Percentiles rank a stretch among this genome's conserved stretches.
Evolutionary conservation across 1,140 invertebrate species (phyloP).

Genomic region (Melipona quadrifasciata): DNA sequence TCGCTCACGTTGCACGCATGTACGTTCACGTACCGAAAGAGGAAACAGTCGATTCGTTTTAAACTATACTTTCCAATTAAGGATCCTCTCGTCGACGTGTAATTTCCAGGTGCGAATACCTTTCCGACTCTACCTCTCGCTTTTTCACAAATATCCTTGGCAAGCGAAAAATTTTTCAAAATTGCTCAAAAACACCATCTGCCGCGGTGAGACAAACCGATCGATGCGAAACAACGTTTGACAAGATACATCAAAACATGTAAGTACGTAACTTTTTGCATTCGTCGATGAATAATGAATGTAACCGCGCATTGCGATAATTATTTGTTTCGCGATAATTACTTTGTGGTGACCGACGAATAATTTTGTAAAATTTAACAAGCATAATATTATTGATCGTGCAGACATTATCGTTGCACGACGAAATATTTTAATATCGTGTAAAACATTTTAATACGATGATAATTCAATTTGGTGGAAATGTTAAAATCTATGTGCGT

Average conservation of each 20-base stretch:
- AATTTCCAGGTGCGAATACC: background rate
- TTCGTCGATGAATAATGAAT: background rate
- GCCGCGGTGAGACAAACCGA: background rate
- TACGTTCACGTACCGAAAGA: background rate
- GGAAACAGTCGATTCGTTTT: background rate
- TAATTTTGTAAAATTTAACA: background rate
- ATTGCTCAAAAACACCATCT: no score
- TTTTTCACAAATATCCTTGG: background rate
- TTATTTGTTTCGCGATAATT: background rate
- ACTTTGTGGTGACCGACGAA: background rate
- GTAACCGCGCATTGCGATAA: background rate
- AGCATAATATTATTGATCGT: background rate
- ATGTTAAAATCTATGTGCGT: background rate
- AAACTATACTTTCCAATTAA: slow-evolving; percentile 5
- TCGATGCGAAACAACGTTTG: background rate
- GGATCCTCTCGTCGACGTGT: no score
- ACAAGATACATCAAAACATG: background rate
- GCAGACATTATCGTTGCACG: background rate
- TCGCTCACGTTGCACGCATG: no score
- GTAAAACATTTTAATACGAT: background rate
- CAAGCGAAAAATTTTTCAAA: no score
- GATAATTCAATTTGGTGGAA: background rate
- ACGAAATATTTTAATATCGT: background rate
- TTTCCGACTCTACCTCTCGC: background rate
- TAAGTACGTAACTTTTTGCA: background rate